A percentile compares a stretch with the other conserved stretches of the same genome.
Evolutionary conservation across 2,888 invertebrate species (phyloP).

Genomic region (Scotopteryx bipunctaria): DNA sequence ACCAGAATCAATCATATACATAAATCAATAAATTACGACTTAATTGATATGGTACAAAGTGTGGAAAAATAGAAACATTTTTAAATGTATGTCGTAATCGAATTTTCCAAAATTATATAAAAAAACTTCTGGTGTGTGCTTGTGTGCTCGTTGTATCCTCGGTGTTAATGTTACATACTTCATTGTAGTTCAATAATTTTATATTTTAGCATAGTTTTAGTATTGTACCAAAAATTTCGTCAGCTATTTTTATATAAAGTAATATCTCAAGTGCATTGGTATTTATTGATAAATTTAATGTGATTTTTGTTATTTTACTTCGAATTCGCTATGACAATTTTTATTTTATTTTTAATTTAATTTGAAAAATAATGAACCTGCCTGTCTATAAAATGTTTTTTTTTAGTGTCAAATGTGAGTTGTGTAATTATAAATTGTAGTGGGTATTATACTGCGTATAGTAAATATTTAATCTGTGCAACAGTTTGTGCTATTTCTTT

Average conservation of each 20-base stretch:
- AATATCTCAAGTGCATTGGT: slow-evolving; percentile 47
- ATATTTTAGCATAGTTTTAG: slow-evolving; percentile 47
- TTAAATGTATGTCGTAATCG: no score
- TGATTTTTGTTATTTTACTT: slow-evolving; percentile 36
- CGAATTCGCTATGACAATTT: slow-evolving; percentile 27
- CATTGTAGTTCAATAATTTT: slow-evolving; percentile 51
- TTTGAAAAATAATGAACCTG: neutral
- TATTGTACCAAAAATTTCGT: slow-evolving; percentile 69
- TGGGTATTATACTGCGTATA: no score
- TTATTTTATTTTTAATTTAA: neutral
- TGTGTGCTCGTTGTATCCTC: slow-evolving; percentile 54
- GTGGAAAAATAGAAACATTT: no score
- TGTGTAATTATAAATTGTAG: no score
- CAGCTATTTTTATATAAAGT: slow-evolving; percentile 68
- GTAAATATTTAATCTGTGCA: no score
- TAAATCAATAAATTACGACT: no score
- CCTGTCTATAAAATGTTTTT: no score
- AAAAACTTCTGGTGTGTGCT: slow-evolving; percentile 16
- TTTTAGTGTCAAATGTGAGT: no score
- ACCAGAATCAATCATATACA: neutral
- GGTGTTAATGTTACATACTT: slow-evolving; percentile 55
- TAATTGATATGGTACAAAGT: no score
- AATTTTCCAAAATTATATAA: no score
- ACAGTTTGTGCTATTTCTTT: no score
- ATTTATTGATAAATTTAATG: slow-evolving; percentile 42